phyloP scores from a whole-genome alignment of 2,113 vertebrate species.

The Megaptera novaeangliae region DNA sequence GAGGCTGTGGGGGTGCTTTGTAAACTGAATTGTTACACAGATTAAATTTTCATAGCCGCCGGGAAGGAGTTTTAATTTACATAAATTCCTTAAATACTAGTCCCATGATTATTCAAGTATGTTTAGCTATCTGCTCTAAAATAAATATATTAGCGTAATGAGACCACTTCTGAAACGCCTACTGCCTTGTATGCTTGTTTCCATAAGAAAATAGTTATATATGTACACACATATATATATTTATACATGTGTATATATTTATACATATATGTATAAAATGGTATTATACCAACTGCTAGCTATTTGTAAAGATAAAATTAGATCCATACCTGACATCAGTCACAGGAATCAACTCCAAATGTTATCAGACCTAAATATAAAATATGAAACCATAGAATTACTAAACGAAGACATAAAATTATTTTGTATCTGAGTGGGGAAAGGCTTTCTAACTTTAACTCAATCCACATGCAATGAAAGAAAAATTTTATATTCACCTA shows the following conservation, averaged over 20 bases:
- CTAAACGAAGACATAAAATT: not conserved
- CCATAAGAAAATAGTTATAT: not conserved
- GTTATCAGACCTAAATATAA: not conserved
- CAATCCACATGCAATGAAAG: not conserved
- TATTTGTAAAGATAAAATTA: not conserved
- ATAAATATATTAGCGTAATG: not conserved
- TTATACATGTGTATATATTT: not conserved
- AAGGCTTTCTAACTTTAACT: constrained; percentile 2
- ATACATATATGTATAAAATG: not conserved
- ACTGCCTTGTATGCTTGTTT: not conserved
- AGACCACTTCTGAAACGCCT: not conserved
- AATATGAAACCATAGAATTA: not conserved
- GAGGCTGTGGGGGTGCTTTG: not conserved
- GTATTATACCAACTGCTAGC: not conserved
- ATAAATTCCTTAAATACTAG: not conserved
- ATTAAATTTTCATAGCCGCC: not conserved
- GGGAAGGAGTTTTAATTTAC: not conserved
- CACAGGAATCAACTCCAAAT: not conserved
- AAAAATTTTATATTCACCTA: not conserved
- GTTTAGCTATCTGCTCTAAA: not conserved
- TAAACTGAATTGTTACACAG: not conserved
- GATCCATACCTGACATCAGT: not conserved
- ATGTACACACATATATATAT: not conserved
- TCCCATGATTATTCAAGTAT: not conserved
- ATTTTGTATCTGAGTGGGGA: not conserved